Percentiles rank a stretch among this genome's conserved stretches.
These are phyloP conservation scores for Arizona elegans DNA, from an alignment of 2,113 vertebrate species.

Conservation along the genomic window DNA sequence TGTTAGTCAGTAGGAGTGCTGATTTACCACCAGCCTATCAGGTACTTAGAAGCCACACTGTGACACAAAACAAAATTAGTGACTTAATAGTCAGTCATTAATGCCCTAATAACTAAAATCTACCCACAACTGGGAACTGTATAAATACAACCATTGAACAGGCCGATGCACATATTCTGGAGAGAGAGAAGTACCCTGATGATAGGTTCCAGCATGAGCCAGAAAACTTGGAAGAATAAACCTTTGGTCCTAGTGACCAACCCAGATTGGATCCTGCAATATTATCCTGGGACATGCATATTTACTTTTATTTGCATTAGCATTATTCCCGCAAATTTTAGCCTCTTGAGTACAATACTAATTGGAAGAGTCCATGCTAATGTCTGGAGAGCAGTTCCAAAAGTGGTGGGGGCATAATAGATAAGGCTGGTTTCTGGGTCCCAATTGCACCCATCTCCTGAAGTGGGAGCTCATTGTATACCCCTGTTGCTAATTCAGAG, in stretches of 20 bases:
- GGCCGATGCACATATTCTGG: no score
- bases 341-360: neutral
- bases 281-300: neutral
- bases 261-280: neutral
- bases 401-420: neutral
- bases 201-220: neutral
- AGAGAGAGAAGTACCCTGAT: no score
- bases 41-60: no score
- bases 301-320: neutral
- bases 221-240: neutral
- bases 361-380: neutral
- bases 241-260: neutral
- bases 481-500: neutral
- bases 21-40: no score
- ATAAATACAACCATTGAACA: no score
- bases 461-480: neutral
- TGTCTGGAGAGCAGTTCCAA: neutral
- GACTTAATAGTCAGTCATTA: neutral
- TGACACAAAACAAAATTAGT: neutral
- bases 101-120: no score
- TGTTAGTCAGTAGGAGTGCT: no score
- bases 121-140: no score
- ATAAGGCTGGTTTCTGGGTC: neutral
- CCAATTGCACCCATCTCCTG: neutral
- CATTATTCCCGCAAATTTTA: no score